Evolutionary conservation across 2,797 vertebrate genomes (phyloP), one percentile per base, ranked within the genome.

Genomic region (Pseudochaenichthys georgianus): DNA sequence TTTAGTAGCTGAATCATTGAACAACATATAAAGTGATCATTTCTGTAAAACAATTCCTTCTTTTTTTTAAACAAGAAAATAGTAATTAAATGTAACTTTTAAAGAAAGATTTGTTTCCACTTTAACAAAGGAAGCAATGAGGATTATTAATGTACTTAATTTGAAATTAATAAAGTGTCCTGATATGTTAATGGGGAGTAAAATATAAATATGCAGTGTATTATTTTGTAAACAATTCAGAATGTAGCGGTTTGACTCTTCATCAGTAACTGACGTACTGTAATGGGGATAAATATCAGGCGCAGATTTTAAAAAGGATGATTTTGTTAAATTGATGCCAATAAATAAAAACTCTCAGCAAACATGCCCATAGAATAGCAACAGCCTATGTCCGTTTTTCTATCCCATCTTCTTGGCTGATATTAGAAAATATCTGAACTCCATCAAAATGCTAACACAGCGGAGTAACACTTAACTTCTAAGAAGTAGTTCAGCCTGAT

Each of bases 291-390:
- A 45, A 65, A 78, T 58, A 59, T 46, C 53, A 55, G 51, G 41
- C 64, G 38, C 48, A 66, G 41, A 65, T 43, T 52, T 73, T 53
- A 52, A 34, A 64, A 70, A 72, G 78, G 79, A 85, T 74, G 75
- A 73, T 72, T 79, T 78, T 78, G 71, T 81, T 58, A 75, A 74
- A 87, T 79, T 70, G 17, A 73, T 57, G 47, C 38, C 21, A 38
- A 1, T 38, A 38, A 70, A 85, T 82, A 72, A 61, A 64, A 81
- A 73, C 51, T 73, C 42, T 64, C 34, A 46, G 42, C n/a, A 61
- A 70, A 68, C 43, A 19, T 13, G 28, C 55, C 41, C 45, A 48
- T 42, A 3, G 13, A 51, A 38, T 42, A 47, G 52, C 58, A 60
- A 38, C 41, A n/a, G 16, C 12, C 23, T 60, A 62, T 48, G 50